Evolutionary conservation across 2,888 invertebrate species (phyloP), one percentile per base, ranked within the genome.

Genomic region (Drosophila planitibia): DNA sequence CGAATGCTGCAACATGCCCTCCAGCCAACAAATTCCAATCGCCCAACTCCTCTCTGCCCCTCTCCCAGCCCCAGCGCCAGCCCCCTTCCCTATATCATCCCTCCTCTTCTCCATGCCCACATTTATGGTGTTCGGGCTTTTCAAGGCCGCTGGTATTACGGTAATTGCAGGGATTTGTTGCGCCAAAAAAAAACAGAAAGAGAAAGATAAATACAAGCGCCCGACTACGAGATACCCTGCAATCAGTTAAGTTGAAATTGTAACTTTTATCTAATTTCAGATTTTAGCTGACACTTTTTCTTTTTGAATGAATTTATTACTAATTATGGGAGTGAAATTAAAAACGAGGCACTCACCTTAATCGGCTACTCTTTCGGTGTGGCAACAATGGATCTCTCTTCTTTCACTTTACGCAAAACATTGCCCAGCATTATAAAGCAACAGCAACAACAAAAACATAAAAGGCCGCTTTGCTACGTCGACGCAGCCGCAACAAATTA

Each of bases 61-160:
- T 19, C 14, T 1, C 4, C 14, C 35, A 14, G 14, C 32, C 12
- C n/a, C n/a, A 3, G 41, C 16, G 4, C 47, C 22, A 16, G 25
- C 22, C 16, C 4, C 9, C 47, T 16, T 22, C 16, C 16, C 25
- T 2, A 10, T 10, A 10, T 9, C n/a, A 7, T 9, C 32, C 16
- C 37, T 7, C 22, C 67, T 0, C 33, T 0, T 12, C 37, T 12
- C 14, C 63, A 28, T 52, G 1, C 3, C 49, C 1, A 10, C 53
- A 12, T 10, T 25, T 30, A 2, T 61, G 30, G 22, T 51, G 44
- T 39, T 44, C 25, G 19, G 1, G 14, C 30, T 47, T 52, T 69
- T 89, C 84, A 84, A 83, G 84, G 84, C 89, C 84, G 74, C 69
- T 49, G 86, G 89, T 86, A 89, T 84, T 83, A 89, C 84, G 79